Base-by-base conservation (phyloP, 2,888 invertebrate species). In the Acleris holmiana region DNA sequence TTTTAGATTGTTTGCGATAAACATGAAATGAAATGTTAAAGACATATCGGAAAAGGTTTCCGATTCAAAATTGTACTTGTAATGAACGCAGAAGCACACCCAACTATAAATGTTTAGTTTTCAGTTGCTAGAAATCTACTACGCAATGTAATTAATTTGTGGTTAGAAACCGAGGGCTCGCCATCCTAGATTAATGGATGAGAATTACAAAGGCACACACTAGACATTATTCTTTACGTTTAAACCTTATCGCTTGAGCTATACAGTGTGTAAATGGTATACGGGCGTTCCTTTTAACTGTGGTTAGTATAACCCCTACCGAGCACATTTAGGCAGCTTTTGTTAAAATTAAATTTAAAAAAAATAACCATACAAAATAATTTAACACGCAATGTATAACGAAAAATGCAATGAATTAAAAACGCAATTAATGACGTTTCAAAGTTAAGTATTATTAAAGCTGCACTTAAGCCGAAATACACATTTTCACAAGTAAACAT, bases 121-220 rank as follows among this genome's bases (percentile, higher is more conserved):
- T 71, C 70, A 67, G 68, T 72, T 70, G 69, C 67, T 76, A 71
- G 73, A 79, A 77, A 77, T 82, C 79, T 82, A 82, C 74, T 76
- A 69, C 75, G 76, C 82, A 78, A 80, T 81, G 80, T 82, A 86
- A 88, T 87, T 87, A 86, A 88, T 87, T 85, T 83, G 84, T 84
- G 85, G 85, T 76, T 77, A 80, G 82, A 79, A 83, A 81, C 84
- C 79, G 84, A 82, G 84, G 84, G 82, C 35, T 35, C 84, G 76
- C 75, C 73, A 74, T 74, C 76, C 71, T 79, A 80, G 84, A 88
- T 88, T 85, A 86, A 88, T 86, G 84, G 82, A 79, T 79, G 82
- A 76, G 78, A 83, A 84, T 83, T 83, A 76, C 79, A 79, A 84
- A 78, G 79, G 72, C 71, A 74, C 74, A 76, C 70, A 62, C 63